These are phyloP conservation scores for Lottia scabra DNA, from an alignment of 2,888 invertebrate genomes.

Conservation along the genomic window DNA sequence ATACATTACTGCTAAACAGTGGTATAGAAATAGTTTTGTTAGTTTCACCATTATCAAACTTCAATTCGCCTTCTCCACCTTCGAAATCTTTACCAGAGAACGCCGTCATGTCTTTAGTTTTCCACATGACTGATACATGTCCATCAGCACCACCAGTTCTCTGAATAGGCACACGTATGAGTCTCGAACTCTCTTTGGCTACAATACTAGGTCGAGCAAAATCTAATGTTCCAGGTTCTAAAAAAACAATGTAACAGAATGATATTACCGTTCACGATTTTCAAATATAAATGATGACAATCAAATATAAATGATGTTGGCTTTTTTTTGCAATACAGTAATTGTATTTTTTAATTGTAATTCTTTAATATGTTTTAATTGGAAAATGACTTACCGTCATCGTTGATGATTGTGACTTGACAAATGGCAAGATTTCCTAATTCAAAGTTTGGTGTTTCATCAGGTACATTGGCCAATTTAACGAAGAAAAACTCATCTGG, in stretches of 20 bases:
- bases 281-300: too few relatives aligned
- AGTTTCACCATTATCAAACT: conserved; percentile 70
- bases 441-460: conserved; percentile 60
- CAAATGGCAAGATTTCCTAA: conserved; percentile 73
- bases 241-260: background rate
- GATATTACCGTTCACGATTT: too few relatives aligned
- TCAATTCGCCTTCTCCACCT: conserved; percentile 72
- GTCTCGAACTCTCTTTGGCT: conserved; percentile 73
- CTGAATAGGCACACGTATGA: conserved; percentile 71
- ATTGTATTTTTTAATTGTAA: too few relatives aligned
- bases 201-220: conserved; percentile 73
- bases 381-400: conserved; percentile 71
- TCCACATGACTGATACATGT: conserved; percentile 72
- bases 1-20: conserved; percentile 72
- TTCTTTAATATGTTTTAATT: background rate
- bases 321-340: too few relatives aligned
- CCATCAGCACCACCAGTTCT: conserved; percentile 74
- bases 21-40: conserved; percentile 72
- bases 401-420: conserved; percentile 75
- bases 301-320: too few relatives aligned
- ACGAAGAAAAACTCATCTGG: conserved; percentile 76
- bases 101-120: conserved; percentile 74
- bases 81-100: conserved; percentile 72
- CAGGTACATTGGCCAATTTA: conserved; percentile 63
- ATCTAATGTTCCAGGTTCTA: conserved; percentile 74